Conservation (phyloP, 2,888 invertebrate species). For the Rhaphigaster nebulosa region DNA sequence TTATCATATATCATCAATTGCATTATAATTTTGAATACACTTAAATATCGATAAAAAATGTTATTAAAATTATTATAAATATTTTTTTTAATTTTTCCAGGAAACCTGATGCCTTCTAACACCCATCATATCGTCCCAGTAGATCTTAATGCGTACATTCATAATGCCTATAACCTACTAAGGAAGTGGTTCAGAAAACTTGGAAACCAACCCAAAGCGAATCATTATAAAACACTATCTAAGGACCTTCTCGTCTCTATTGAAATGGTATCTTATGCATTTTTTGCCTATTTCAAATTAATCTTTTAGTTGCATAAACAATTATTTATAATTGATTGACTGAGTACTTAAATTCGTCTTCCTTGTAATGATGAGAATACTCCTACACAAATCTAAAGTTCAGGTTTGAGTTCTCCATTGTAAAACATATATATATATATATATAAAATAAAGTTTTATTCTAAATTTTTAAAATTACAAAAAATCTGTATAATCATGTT, state of each 20-base stretch:
- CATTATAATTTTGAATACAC: no score
- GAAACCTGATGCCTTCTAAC: conserved; percentile 12
- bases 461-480: no score
- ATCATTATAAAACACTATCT: conserved; percentile 29
- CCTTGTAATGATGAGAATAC: no score
- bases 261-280: background rate
- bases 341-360: no score
- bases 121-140: conserved; percentile 34
- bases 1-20: no score
- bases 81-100: background rate
- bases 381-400: no score
- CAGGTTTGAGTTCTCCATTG: no score
- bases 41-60: background rate
- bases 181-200: conserved; percentile 37
- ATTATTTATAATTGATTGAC: no score
- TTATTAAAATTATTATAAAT: background rate
- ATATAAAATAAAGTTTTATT: no score
- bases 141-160: conserved; percentile 41
- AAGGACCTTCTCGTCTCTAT: conserved; percentile 45
- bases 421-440: no score
- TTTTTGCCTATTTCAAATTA: background rate
- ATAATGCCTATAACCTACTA: conserved; percentile 16
- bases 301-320: background rate
- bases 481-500: no score
- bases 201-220: conserved; percentile 24